Base-by-base conservation (phyloP, 2,113 vertebrate genomes). In the Laterallus jamaicensis region DNA sequence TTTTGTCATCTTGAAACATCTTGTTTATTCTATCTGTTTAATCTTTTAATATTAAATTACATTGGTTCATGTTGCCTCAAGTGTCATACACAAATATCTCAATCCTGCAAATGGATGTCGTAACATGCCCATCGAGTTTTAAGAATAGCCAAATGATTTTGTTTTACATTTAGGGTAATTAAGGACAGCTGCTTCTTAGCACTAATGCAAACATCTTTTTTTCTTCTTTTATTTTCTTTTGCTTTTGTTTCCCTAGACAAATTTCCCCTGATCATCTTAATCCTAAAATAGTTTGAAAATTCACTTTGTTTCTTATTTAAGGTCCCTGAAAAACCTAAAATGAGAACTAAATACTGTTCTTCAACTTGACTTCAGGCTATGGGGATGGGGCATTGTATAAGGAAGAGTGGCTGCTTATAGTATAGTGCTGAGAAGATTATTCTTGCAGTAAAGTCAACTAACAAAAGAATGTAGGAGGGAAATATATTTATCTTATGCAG, bases 331-430 rank as follows among this genome's bases (percentile, higher is more conserved):
- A 88, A 80, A 3, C 4, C 20, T 15, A 5, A 70, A 82, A 32
- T 22, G 22, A 44, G 11, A 69, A 40, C 17, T 5, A 5, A 50
- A 40, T 39, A 2, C 1, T 0, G 0, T 19, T 40, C 21, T 35
- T 55, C 24, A 32, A 0, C 10, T 49, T 62, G 71, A 50, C 44
- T 35, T 52, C 28, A 56, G 31, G n/a, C 47, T 71, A 3, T 17
- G 35, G 8, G 32, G 11, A 13, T 64, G 11, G 24, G 50, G 7
- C 2, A 5, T 3, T 50, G 35, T 39, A 7, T 10, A 24, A 73
- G 22, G 82, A 68, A 35, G 22, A 64, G 12, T 12, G 40, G 15
- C 6, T 62, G 29, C 25, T 62, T 42, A 4, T 25, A 22, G 29
- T 11, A 32, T 4, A 4, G 6, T 31, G 16, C 11, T 52, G 59